Conservation (phyloP, 2,888 invertebrate species). For the Erebia aethiops region DNA sequence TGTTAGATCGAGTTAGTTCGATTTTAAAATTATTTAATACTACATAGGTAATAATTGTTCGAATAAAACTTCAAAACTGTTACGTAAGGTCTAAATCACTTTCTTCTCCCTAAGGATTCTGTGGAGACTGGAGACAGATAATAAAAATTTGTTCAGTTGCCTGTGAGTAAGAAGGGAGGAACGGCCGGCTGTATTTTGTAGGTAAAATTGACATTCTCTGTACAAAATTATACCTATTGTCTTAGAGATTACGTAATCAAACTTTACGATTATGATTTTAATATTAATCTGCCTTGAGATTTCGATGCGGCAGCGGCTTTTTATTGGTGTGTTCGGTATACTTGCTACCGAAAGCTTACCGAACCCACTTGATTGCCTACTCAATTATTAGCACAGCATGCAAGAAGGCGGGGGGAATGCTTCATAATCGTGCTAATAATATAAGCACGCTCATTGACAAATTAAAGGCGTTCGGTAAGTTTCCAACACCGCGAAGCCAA, state of each 20-base stretch:
- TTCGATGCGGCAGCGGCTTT: not conserved
- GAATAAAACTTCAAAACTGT: not conserved
- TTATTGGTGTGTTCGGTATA: not conserved
- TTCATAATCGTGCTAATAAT: no score
- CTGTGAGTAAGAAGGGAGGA: not conserved
- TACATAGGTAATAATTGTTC: no score
- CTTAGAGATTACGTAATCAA: conserved; percentile 8
- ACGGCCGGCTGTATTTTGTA: conserved; percentile 3
- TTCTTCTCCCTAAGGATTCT: not conserved
- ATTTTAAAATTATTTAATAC: no score
- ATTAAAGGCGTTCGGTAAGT: not conserved
- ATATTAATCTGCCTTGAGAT: not conserved
- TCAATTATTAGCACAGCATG: no score
- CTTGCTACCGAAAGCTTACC: no score
- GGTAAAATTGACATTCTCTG: conserved; percentile 4
- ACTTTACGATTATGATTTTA: conserved; percentile 7
- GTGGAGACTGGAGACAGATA: conserved; percentile 1
- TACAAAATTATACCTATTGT: not conserved
- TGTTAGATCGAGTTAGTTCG: no score
- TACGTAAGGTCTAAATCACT: not conserved
- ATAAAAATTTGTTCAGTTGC: conserved; percentile 6
- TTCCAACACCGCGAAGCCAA: not conserved
- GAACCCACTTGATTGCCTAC: no score
- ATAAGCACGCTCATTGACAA: not conserved
- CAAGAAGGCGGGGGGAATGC: no score